Base-by-base conservation (phyloP, 1,140 invertebrate species). In the Drosophila nigromelanica region DNA sequence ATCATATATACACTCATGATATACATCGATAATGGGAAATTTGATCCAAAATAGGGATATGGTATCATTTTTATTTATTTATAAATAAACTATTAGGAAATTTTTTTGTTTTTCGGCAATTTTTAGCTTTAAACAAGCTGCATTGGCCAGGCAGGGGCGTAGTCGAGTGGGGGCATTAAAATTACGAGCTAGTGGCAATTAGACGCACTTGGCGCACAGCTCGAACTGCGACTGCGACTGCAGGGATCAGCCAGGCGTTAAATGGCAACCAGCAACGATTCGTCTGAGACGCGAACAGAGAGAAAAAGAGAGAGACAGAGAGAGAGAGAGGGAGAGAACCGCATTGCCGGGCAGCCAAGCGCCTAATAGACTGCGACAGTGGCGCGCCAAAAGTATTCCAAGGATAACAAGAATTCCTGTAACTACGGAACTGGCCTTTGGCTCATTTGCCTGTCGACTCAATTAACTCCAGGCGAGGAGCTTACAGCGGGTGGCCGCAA, bases 351-450 rank as follows among this genome's bases (percentile, higher is more conserved):
- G 60, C 76, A 87, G 72, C 66, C 76, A 87, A 89, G 71, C 82
- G 79, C 75, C 78, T 89, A 87, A 87, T 87, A 89, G 83, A 87
- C 83, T 87, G 71, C 83, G 76, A 69, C 76, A 78, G 37, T 69
- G 54, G 56, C 61, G 24, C 55, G 55, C 40, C 40, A 58, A 58
- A 56, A 43, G 24, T 30, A 27, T 24, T 40, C 27, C 1, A 15
- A 33, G 40, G 14, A 33, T n/a, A 40, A 30, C 21, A 43, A 30
- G 33, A 35, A 35, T 35, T 35, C 8, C 33, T 35, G 11, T n/a
- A n/a, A n/a, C 11, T 12, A 47, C 18, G 18, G 11, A 27, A 45
- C 40, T 12, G 43, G 55, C 40, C 42, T 18, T 33, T 58, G 40
- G 55, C 55, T 58, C 40, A 58, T 33, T 58, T 58, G 40, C 14